phyloP scores from a whole-genome alignment of 1,140 invertebrate species.

The Bilobella aurantiaca region DNA sequence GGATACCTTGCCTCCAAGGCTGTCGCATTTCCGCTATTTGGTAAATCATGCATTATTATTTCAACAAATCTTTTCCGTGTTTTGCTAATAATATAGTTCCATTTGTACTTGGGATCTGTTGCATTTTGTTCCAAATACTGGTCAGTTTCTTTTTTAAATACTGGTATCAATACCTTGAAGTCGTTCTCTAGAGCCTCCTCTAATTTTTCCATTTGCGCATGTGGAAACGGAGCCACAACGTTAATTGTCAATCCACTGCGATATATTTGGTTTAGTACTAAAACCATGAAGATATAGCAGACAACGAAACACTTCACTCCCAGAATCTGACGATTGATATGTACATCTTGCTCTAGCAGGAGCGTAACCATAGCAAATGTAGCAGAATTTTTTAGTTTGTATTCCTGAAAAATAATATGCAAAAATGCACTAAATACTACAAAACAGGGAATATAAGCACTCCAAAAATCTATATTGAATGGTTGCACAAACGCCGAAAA shows the following conservation, averaged over 20 bases:
- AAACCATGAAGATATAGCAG: neutral
- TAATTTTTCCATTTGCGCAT: neutral
- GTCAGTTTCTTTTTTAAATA: neutral
- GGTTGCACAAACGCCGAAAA: neutral
- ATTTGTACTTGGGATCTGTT: neutral
- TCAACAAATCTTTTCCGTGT: no score
- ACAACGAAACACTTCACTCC: neutral
- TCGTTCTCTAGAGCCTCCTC: neutral
- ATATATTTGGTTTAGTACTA: neutral
- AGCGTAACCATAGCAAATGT: neutral
- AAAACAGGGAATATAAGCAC: neutral
- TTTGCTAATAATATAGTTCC: no score
- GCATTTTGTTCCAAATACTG: neutral
- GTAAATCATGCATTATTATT: no score
- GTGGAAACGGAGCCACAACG: neutral
- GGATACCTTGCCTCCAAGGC: no score
- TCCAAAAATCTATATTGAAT: neutral
- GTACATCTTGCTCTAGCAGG: neutral
- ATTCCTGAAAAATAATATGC: neutral
- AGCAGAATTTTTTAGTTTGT: neutral
- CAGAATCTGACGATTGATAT: neutral
- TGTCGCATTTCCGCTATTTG: no score
- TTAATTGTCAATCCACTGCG: neutral
- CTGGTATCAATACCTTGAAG: neutral
- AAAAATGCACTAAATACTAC: neutral